A percentile compares a stretch with the other conserved stretches of the same genome.
Conservation (phyloP, 2,113 vertebrate species). For the Xenotilapia flavipinnis region DNA sequence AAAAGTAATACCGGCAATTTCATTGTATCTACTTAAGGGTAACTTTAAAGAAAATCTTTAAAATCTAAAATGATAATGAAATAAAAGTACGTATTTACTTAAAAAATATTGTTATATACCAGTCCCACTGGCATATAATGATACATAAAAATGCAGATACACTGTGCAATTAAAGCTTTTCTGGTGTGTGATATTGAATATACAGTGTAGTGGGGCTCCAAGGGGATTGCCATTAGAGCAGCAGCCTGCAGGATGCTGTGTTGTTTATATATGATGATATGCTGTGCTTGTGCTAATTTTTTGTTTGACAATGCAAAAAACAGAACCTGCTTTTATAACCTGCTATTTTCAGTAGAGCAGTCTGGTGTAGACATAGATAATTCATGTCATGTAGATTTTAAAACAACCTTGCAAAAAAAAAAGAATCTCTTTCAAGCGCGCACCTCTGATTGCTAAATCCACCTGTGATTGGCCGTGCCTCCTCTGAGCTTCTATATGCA, state of each 20-base stretch:
- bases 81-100: neutral
- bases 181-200: neutral
- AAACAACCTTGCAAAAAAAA: conserved; percentile 8
- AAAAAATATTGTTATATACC: neutral
- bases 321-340: conserved; percentile 15
- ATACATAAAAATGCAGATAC: neutral
- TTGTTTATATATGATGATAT: neutral
- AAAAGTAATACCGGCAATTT: neutral
- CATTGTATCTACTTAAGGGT: neutral
- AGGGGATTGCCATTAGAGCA: neutral
- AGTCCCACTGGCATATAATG: neutral
- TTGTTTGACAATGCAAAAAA: neutral
- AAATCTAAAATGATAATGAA: neutral
- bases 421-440: conserved; percentile 8
- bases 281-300: conserved; percentile 6
- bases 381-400: conserved; percentile 30
- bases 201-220: neutral
- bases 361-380: conserved; percentile 9
- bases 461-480: neutral
- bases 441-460: neutral
- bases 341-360: neutral
- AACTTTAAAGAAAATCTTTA: neutral
- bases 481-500: neutral
- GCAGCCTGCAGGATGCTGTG: neutral
- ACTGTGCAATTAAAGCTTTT: neutral